Evolutionary conservation across 2,888 invertebrate species (phyloP).

Genomic region (Drosophila emarginata): DNA sequence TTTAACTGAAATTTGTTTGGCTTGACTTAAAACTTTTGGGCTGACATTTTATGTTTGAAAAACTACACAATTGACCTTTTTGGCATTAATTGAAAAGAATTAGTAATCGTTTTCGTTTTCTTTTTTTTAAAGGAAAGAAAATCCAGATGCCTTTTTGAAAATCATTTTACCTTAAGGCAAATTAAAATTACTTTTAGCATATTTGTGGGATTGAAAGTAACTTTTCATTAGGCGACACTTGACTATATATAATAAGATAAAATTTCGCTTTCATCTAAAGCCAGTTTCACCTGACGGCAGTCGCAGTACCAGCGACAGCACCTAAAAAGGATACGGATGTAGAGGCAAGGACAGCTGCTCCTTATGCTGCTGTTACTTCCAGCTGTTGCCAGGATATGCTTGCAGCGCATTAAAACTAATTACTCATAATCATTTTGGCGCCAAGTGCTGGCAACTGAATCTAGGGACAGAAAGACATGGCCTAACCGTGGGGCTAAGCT

Average conservation of each 20-base stretch:
- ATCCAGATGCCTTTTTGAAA: not conserved
- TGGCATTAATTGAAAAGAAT: too few species aligned
- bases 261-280: not conserved
- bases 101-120: too few species aligned
- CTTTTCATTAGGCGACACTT: not conserved
- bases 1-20: too few species aligned
- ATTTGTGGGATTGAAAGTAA: not conserved
- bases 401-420: constrained; percentile 47
- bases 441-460: constrained; percentile 18
- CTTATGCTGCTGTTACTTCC: not conserved
- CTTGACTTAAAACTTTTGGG: too few species aligned
- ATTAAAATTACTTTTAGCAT: not conserved
- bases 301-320: not conserved
- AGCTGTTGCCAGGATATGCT: constrained; percentile 25
- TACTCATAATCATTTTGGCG: constrained; percentile 48
- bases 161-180: not conserved
- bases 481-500: constrained; percentile 18
- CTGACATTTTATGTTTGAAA: too few species aligned
- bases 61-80: too few species aligned
- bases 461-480: constrained; percentile 21
- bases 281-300: not conserved
- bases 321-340: not conserved
- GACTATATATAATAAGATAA: not conserved
- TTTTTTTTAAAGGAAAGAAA: too few species aligned
- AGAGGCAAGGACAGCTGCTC: constrained; percentile 12